Evolutionary conservation across 2,113 vertebrate genomes (phyloP).

Genomic region (Tachysurus vachellii): DNA sequence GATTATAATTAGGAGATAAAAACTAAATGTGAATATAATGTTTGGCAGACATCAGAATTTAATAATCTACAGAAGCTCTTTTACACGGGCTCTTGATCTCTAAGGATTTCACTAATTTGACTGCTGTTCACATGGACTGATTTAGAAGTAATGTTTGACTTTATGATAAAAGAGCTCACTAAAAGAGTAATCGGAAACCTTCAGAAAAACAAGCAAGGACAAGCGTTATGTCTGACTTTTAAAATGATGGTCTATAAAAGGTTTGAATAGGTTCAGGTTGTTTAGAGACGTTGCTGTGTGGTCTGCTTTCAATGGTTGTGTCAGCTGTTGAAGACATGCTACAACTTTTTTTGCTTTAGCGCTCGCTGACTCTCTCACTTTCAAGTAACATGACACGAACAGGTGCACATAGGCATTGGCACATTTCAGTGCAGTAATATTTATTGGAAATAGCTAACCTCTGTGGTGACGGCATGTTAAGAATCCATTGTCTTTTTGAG

Average conservation of each 20-base stretch:
- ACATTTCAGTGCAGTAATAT: conserved; percentile 9
- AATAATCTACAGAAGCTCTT: conserved; percentile 8
- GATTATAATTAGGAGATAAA: conserved; percentile 46
- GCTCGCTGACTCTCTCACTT: neutral
- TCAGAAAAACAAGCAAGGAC: conserved; percentile 30
- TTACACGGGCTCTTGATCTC: neutral
- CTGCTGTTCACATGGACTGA: conserved; percentile 19
- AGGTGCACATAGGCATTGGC: conserved; percentile 24
- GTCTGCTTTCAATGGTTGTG: conserved; percentile 8
- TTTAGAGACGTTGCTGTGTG: conserved; percentile 22
- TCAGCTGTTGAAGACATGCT: conserved; percentile 44
- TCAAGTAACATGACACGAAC: conserved; percentile 42
- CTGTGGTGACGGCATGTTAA: neutral
- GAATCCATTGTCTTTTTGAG: neutral
- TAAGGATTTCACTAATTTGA: neutral
- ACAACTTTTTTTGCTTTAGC: conserved; percentile 26
- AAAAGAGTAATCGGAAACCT: conserved; percentile 4
- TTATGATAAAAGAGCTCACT: conserved; percentile 6
- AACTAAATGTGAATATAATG: conserved; percentile 35
- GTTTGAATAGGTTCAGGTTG: conserved; percentile 16
- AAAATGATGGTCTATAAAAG: conserved; percentile 38
- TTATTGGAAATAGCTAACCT: neutral
- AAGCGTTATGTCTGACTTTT: conserved; percentile 28
- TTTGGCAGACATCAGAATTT: conserved; percentile 31
- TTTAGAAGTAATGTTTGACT: neutral